Conservation (phyloP, 2,113 vertebrate species). For the Axis porcinus region DNA sequence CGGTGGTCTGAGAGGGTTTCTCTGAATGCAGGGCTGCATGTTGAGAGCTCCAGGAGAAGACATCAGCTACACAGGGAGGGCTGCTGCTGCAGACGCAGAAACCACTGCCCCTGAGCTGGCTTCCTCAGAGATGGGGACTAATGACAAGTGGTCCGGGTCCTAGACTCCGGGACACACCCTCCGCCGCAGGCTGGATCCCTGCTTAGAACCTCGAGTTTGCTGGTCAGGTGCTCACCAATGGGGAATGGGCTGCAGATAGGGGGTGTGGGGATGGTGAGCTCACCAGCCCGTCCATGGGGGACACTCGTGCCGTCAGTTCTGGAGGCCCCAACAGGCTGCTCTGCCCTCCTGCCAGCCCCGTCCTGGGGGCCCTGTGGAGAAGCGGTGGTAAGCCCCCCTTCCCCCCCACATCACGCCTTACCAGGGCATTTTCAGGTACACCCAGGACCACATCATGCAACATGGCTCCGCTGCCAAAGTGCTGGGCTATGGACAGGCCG, state of each 20-base stretch:
- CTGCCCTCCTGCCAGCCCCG: neutral
- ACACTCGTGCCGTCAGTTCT: neutral
- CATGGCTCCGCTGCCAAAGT: slow-evolving; percentile 91
- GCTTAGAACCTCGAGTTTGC: too few species aligned
- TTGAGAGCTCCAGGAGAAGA: neutral
- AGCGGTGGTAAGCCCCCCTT: neutral
- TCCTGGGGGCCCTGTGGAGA: neutral
- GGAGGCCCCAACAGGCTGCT: neutral
- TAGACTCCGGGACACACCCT: neutral
- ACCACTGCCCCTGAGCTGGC: neutral
- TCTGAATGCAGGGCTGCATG: accelerated
- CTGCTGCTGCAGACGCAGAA: neutral
- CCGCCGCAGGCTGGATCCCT: neutral
- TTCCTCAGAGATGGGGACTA: neutral
- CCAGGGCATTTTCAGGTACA: slow-evolving; percentile 90
- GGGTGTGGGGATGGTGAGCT: neutral
- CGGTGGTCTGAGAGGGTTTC: neutral
- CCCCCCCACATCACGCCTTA: slow-evolving; percentile 74
- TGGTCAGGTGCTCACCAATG: neutral
- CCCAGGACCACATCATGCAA: slow-evolving; percentile 90
- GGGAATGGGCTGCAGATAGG: neutral
- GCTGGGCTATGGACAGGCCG: slow-evolving; percentile 94
- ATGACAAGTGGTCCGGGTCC: neutral
- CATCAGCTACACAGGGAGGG: accelerated
- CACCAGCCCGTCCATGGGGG: neutral